These are phyloP conservation scores for Mycetomoellerius zeteki DNA, from an alignment of 1,140 invertebrate species.

Conservation along the genomic window DNA sequence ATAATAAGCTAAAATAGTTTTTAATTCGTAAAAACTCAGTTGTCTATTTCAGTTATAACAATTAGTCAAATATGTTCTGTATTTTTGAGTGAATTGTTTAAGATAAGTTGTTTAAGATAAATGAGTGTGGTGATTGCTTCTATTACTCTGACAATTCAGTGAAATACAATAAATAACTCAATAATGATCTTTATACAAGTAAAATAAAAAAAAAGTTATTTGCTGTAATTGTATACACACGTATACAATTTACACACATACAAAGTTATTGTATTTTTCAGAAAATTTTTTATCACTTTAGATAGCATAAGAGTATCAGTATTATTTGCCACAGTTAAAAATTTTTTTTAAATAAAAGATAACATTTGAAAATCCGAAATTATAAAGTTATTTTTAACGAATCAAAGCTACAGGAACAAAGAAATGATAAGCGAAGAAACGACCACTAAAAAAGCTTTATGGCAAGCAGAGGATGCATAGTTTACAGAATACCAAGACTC, in stretches of 20 bases:
- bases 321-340: slow-evolving; percentile 6
- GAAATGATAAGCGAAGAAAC: slow-evolving; percentile 5
- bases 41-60: background rate
- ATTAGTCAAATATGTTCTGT: background rate
- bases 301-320: background rate
- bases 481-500: background rate
- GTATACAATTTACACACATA: background rate
- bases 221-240: too few species aligned
- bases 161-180: background rate
- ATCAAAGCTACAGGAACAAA: background rate
- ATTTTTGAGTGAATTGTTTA: background rate
- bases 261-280: background rate
- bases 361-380: slow-evolving; percentile 2
- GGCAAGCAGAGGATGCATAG: background rate
- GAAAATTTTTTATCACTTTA: background rate
- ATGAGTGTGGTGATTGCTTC: background rate
- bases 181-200: background rate
- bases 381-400: slow-evolving; percentile 11
- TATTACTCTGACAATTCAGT: background rate
- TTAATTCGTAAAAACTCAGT: background rate
- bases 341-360: slow-evolving; percentile 32
- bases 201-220: background rate
- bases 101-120: background rate
- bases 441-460: slow-evolving; percentile 12
- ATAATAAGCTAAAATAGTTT: background rate